Evolutionary conservation across 2,797 vertebrate genomes (phyloP), one percentile per base, ranked within the genome.

Genomic region (Megaceryle alcyon): DNA sequence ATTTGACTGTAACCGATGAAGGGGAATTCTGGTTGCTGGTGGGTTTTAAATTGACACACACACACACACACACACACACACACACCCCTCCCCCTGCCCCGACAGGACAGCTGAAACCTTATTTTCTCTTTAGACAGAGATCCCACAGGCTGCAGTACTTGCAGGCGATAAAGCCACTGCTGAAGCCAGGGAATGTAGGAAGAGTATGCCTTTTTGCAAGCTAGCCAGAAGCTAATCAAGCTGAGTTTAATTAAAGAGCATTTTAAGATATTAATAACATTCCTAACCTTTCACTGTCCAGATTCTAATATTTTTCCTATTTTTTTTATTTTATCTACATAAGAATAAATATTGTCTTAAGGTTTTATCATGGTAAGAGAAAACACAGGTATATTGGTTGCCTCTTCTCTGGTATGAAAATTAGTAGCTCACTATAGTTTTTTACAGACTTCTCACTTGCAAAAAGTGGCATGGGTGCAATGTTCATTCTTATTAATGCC

Each of bases 191-290:
- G 59, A 61, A 26, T 10, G 20, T 15, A 51, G 28, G 35, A 57
- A 43, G 25, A 89, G 19, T 7, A 28, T 35, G 29, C 19, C 28
- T 43, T 66, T 49, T 65, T 82, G 28, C n/a, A 91, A 93, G 79
- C n/a, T 54, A 70, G 8, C 60, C n/a, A 65, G 57, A 68, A 77
- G 39, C 11, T 87, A 65, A 79, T 83, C 18, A 85, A 63, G 37
- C 73, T 85, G 77, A 84, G 28, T 79, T 92, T 88, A 86, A 91
- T 90, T 94, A 63, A 89, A 85, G 68, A 72, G 14, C 10, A 14
- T 39, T 79, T 54, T 31, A 82, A 69, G 26, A 39, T 61, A 68
- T 81, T 72, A 88, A 31, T 81, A 84, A 48, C 12, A 56, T 79
- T 80, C 19, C 56, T 90, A 33, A 68, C 33, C 23, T 92, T 76